These are phyloP conservation scores for Rhodinocichla rosea DNA, from an alignment of 2,113 vertebrate genomes.

Conservation along the genomic window DNA sequence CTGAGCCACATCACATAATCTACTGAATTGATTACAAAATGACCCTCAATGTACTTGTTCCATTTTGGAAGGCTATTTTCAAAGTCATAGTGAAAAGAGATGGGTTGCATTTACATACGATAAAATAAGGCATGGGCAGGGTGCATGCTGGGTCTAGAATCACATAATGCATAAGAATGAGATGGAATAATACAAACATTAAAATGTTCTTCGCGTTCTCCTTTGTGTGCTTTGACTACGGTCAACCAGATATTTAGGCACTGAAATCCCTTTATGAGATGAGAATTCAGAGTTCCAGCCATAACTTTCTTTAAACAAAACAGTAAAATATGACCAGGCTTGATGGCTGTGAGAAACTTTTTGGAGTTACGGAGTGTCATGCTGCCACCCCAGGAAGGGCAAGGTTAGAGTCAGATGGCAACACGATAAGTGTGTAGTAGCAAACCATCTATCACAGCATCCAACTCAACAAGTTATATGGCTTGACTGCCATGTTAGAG, in stretches of 20 bases:
- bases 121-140: background rate
- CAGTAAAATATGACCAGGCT: background rate
- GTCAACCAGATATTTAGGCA: background rate
- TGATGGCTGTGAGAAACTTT: background rate
- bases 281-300: background rate
- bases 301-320: background rate
- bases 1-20: background rate
- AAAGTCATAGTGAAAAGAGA: background rate
- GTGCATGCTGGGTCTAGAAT: background rate
- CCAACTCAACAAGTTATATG: background rate
- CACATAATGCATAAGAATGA: background rate
- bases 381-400: background rate
- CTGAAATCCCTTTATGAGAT: background rate
- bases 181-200: background rate
- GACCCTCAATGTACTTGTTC: background rate
- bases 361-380: background rate
- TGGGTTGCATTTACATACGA: background rate
- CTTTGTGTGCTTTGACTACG: background rate
- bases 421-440: background rate
- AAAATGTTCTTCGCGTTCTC: background rate
- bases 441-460: background rate
- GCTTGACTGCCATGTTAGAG: background rate
- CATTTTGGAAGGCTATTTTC: background rate
- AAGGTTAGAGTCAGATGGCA: background rate
- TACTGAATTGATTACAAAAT: background rate